Evolutionary conservation across 2,113 vertebrate species (phyloP).

Genomic region (Salvator merianae): DNA sequence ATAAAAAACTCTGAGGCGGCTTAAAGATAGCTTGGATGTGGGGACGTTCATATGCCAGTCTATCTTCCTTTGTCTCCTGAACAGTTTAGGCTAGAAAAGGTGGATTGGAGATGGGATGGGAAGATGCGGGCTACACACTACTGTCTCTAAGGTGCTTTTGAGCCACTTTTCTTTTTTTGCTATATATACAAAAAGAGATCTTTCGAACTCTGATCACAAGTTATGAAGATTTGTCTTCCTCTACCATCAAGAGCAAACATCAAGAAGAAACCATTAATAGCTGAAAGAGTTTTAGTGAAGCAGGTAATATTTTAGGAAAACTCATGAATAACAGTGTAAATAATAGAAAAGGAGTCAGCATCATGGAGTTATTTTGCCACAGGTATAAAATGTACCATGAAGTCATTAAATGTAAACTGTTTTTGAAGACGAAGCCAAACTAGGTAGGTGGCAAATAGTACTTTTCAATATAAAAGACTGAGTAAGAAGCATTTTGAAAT

Average conservation of each 20-base stretch:
- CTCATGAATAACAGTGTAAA: neutral
- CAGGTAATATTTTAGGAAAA: neutral
- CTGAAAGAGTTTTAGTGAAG: neutral
- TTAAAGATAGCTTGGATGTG: too few relatives aligned
- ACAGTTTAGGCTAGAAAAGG: too few relatives aligned
- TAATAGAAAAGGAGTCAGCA: neutral
- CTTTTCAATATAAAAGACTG: neutral
- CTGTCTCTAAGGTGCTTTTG: too few relatives aligned
- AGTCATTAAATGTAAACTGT: neutral
- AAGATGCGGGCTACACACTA: too few relatives aligned
- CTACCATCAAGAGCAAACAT: neutral
- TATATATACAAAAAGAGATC: too few relatives aligned
- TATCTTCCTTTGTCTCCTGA: too few relatives aligned
- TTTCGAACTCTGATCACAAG: too few relatives aligned
- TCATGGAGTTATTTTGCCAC: slow-evolving; percentile 16
- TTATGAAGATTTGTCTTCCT: neutral
- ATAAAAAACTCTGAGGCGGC: neutral
- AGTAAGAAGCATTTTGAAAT: neutral
- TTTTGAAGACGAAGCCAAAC: neutral
- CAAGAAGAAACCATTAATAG: neutral
- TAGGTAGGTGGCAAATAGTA: neutral
- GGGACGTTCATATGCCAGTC: too few relatives aligned
- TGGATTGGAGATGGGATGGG: too few relatives aligned
- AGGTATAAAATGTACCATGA: neutral
- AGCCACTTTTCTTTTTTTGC: neutral